Conservation (phyloP, 2,888 invertebrate species). For the Hypomecis punctinalis region DNA sequence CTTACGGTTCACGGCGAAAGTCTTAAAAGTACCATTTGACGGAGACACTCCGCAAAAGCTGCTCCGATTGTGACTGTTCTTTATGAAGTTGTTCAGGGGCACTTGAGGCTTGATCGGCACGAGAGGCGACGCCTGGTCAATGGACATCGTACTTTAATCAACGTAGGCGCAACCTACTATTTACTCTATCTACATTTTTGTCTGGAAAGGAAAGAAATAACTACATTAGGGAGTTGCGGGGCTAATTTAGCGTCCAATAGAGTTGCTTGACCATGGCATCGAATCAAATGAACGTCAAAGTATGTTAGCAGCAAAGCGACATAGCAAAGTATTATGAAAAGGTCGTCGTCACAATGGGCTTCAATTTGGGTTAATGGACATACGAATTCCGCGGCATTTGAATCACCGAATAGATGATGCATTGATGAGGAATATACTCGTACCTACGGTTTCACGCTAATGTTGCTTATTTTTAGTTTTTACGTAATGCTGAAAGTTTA, state of each 20-base stretch:
- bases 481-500: slow-evolving; percentile 15
- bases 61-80: slow-evolving; percentile 83
- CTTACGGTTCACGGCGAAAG: slow-evolving; percentile 81
- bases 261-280: slow-evolving; percentile 63
- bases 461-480: slow-evolving; percentile 16
- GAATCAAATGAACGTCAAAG: slow-evolving; percentile 53
- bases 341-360: slow-evolving; percentile 61
- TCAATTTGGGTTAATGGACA: slow-evolving; percentile 73
- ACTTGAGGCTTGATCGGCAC: slow-evolving; percentile 83
- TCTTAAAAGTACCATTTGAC: slow-evolving; percentile 80
- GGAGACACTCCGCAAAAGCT: slow-evolving; percentile 82
- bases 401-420: slow-evolving; percentile 37
- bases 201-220: slow-evolving; percentile 77
- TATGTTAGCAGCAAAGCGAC: slow-evolving; percentile 56
- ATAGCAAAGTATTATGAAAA: slow-evolving; percentile 64
- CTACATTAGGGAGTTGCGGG: slow-evolving; percentile 54
- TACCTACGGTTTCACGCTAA: slow-evolving; percentile 3
- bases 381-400: slow-evolving; percentile 58
- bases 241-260: slow-evolving; percentile 60
- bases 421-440: slow-evolving; percentile 24
- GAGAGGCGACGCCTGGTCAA: slow-evolving; percentile 82
- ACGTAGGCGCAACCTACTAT: slow-evolving; percentile 65
- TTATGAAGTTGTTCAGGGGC: slow-evolving; percentile 79
- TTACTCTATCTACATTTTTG: slow-evolving; percentile 80
- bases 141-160: slow-evolving; percentile 79